Evolutionary conservation across 2,888 invertebrate genomes (phyloP), one percentile per base, ranked within the genome.

Genomic region (Tiliacea aurago): DNA sequence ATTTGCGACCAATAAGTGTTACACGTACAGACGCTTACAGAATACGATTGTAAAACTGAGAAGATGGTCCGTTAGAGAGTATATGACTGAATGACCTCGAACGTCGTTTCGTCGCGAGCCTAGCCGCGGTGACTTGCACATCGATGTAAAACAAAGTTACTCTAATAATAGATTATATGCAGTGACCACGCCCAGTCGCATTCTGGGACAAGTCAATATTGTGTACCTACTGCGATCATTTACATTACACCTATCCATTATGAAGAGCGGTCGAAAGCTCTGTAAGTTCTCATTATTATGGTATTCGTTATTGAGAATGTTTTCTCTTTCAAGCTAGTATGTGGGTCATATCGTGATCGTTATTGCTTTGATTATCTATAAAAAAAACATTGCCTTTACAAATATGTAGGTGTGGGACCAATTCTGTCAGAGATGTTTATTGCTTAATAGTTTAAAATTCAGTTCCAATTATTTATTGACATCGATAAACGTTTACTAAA

Each of bases 61-160:
- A 91, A 92, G 92, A 93, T 89, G 91, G 88, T 86, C 95, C 94
- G 94, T 94, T 95, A 94, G 89, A 90, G 88, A 91, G 87, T 88
- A 89, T 88, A 89, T 86, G 87, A 88, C 86, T 88, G 86, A 89
- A 87, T 91, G 93, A 94, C 94, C 94, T 93, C 93, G 84, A 89
- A 89, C 86, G 83, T 82, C 79, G 84, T 84, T 78, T 83, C 87
- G 76, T 81, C 86, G 86, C 88, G 83, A 88, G 86, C 86, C 87
- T 86, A 86, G 86, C 87, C 84, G 76, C 85, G 84, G 86, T 93
- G 93, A 93, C 92, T 93, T 93, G 93, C 93, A 93, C 89, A 87
- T 91, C 87, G 81, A 88, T 90, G 86, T 86, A 86, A 91, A 91
- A 92, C 90, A 91, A 92, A 91, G 89, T 87, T 84, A 83, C 84